Evolutionary conservation across 2,888 invertebrate species (phyloP).

Genomic region (Ichneumon xanthorius): DNA sequence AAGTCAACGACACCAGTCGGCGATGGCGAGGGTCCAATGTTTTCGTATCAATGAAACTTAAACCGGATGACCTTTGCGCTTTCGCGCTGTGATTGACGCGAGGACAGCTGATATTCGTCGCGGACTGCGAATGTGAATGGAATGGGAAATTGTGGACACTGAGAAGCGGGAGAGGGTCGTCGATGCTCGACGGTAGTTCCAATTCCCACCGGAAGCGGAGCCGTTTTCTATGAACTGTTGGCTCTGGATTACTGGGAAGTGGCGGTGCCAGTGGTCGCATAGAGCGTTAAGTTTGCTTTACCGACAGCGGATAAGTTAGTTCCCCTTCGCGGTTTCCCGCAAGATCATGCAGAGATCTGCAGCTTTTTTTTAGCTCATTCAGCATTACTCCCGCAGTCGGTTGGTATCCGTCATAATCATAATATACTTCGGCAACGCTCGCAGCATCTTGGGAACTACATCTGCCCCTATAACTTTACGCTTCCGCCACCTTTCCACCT

Average conservation of each 20-base stretch:
- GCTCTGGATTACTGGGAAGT: background rate
- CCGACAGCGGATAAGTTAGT: background rate
- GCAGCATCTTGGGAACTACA: conserved; percentile 53
- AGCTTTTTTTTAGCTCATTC: background rate
- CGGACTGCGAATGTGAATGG: background rate
- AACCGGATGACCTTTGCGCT: conserved; percentile 5
- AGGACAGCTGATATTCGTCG: background rate
- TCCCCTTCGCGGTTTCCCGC: background rate
- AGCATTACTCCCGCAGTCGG: background rate
- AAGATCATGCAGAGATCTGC: background rate
- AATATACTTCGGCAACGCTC: conserved; percentile 21
- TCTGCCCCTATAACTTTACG: conserved; percentile 47
- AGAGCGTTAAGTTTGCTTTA: background rate
- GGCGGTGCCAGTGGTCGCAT: background rate
- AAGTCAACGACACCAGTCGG: background rate
- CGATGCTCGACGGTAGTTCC: conserved; percentile 16
- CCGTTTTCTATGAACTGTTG: background rate
- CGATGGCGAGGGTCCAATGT: conserved; percentile 19
- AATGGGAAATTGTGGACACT: background rate
- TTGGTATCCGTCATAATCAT: background rate
- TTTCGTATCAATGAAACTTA: conserved; percentile 12
- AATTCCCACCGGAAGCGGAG: background rate
- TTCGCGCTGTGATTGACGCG: background rate
- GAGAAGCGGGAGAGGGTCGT: background rate
- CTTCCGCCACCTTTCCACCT: conserved; percentile 20